These are phyloP conservation scores for Endomychus coccineus DNA, from an alignment of 2,888 invertebrate genomes.

Conservation along the genomic window DNA sequence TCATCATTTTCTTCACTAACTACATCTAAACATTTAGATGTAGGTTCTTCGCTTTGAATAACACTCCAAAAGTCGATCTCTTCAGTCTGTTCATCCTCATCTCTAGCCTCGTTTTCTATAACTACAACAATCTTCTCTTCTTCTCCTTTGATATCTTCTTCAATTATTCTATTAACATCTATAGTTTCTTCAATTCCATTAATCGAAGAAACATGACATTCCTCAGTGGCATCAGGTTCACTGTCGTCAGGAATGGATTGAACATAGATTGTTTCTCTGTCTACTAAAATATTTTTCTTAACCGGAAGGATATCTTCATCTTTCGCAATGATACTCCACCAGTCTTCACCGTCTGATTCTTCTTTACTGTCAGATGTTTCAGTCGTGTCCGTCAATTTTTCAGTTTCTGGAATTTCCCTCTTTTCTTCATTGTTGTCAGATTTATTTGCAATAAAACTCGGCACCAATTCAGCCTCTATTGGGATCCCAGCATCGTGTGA, in stretches of 20 bases:
- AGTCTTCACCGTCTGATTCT: slow-evolving; percentile 23
- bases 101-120: background rate
- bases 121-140: too few species aligned
- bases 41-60: too few species aligned
- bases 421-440: slow-evolving; percentile 12
- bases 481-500: too few species aligned
- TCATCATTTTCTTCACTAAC: slow-evolving; percentile 6
- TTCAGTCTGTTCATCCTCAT: slow-evolving; percentile 4
- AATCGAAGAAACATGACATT: background rate
- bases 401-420: slow-evolving; percentile 7
- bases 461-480: too few species aligned
- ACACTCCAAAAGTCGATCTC: slow-evolving; percentile 6
- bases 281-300: background rate
- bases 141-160: slow-evolving; percentile 15
- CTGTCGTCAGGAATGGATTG: too few species aligned
- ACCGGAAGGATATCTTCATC: slow-evolving; percentile 20
- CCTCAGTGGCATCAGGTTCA: background rate
- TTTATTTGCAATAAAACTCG: background rate
- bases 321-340: slow-evolving; percentile 30
- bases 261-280: background rate
- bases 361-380: too few species aligned
- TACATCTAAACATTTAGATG: background rate
- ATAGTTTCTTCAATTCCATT: slow-evolving; percentile 22
- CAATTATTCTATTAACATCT: slow-evolving; percentile 9
- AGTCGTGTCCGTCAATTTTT: slow-evolving; percentile 14